Conservation (phyloP, 2,888 invertebrate genomes). For the Pollenia angustigena region DNA sequence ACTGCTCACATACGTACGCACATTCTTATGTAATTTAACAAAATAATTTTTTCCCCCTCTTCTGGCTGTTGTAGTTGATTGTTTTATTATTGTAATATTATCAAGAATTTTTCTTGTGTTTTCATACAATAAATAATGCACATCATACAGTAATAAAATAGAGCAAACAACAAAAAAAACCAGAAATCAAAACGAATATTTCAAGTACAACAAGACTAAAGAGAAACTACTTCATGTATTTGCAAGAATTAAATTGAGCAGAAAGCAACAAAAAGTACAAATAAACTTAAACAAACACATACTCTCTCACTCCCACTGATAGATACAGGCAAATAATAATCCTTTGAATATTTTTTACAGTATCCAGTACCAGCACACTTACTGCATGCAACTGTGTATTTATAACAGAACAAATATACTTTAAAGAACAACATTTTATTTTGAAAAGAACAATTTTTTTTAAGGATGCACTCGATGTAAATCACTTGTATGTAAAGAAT, state of each 20-base stretch:
- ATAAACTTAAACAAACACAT: slow-evolving; percentile 5
- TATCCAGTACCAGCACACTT: neutral
- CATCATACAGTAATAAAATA: neutral
- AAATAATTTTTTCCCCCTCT: neutral
- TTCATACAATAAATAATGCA: slow-evolving; percentile 18
- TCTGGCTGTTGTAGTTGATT: neutral
- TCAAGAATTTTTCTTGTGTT: neutral
- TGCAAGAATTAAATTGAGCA: slow-evolving; percentile 58
- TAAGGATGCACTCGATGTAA: slow-evolving; percentile 18
- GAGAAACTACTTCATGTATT: slow-evolving; percentile 17
- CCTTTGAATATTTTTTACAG: slow-evolving; percentile 3
- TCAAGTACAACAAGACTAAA: neutral
- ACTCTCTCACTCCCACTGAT: neutral
- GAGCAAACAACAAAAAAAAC: neutral
- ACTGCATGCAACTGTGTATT: neutral
- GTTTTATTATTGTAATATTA: slow-evolving; percentile 2
- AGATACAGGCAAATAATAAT: slow-evolving; percentile 1
- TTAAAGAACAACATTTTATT: slow-evolving; percentile 23
- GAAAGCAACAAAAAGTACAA: slow-evolving; percentile 29
- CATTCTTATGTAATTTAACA: no score
- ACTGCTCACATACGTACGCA: no score
- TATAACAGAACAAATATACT: slow-evolving; percentile 15
- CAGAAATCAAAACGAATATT: slow-evolving; percentile 9
- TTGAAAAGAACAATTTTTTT: neutral
- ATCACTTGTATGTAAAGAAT: neutral